Evolutionary conservation across 2,888 invertebrate species (phyloP), one percentile per base, ranked within the genome.

Genomic region (Trichopoda pennipes): DNA sequence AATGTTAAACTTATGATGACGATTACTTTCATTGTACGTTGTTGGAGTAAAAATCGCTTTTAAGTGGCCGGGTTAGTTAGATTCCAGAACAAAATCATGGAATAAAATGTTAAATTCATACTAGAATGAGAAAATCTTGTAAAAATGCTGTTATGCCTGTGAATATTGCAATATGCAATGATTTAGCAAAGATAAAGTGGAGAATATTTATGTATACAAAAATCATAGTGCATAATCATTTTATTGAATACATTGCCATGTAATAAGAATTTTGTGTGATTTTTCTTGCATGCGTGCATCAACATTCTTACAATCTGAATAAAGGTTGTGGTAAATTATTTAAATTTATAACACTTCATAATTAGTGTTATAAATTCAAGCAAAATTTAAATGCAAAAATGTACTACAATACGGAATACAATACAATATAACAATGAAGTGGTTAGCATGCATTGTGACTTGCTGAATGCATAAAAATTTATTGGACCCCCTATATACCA

Each of bases 11-110:
- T 79, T 80, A 81, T 76, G 83, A 84, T 63, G 81, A 81, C 78
- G 84, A 85, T 84, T 83, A 80, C 74, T 66, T 68, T 74, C 64
- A 72, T 85, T 61, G 79, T 66, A 75, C 68, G 79, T 69, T 77
- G 61, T 51, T 78, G 74, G 77, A 56, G 73, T 74, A 69, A 64
- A 81, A 73, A 73, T 77, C 61, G 55, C 56, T 73, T 68, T 73
- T 81, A 78, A 81, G 78, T 78, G 69, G 77, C 64, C 74, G 17
- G 42, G 51, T 69, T 78, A 53, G 42, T 47, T 53, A 49, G 58
- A 64, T 69, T 63, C 44, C 51, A 53, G n/a, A 44, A 44, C 56
- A 77, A 76, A 76, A 61, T 56, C 61, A 56, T 58, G 73, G 58
- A 73, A 77, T 77, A 73, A 77, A 81, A 77, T 81, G 16, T 58